A percentile compares a stretch with the other conserved stretches of the same genome.
phyloP scores from a whole-genome alignment of 2,797 vertebrate genomes.

The Onychomys torridus region DNA sequence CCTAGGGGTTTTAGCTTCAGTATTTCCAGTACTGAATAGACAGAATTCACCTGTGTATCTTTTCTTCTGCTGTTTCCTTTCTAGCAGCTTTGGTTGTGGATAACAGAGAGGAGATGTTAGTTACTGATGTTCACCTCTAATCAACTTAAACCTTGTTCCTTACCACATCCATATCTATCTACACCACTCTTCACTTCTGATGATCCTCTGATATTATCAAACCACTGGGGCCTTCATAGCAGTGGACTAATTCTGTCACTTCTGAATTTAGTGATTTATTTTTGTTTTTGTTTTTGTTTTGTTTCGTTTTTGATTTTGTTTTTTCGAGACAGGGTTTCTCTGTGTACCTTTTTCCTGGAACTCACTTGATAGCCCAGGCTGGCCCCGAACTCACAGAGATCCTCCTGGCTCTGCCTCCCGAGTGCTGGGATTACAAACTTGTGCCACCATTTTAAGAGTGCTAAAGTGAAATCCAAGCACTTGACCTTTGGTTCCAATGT shows the following conservation, averaged over 20 bases:
- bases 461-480: not conserved
- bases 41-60: not conserved
- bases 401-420: no score
- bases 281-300: no score
- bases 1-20: not conserved
- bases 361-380: no score
- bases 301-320: no score
- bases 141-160: not conserved
- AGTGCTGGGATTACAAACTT: no score
- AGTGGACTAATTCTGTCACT: not conserved
- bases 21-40: not conserved
- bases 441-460: not conserved
- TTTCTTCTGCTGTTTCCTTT: not conserved
- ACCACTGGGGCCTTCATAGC: no score
- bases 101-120: not conserved
- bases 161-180: not conserved
- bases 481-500: not conserved
- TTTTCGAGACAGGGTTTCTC: no score
- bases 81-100: not conserved
- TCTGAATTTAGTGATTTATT: not conserved
- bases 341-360: no score
- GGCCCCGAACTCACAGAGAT: no score
- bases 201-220: not conserved
- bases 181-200: not conserved
- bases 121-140: not conserved